Evolutionary conservation across 2,113 vertebrate genomes (phyloP).

Genomic region (Chelonoidis abingdonii): DNA sequence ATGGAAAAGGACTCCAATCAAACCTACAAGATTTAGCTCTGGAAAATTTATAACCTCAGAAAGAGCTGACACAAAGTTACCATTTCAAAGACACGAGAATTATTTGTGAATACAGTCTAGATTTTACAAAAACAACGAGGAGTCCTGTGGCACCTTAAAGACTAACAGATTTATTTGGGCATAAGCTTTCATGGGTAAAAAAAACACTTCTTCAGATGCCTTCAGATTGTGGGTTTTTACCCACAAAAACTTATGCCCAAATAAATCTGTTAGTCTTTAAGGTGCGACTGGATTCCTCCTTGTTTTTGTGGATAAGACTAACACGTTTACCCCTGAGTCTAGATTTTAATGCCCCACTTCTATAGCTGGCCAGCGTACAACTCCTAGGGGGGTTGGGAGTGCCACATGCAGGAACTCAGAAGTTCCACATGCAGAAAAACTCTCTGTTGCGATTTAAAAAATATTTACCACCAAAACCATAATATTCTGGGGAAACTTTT

Average conservation of each 20-base stretch:
- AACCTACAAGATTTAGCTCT: not conserved
- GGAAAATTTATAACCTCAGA: not conserved
- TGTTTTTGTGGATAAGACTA: no score
- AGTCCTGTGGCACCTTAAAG: no score
- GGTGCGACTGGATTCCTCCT: no score
- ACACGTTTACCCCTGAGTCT: not conserved
- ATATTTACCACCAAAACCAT: not conserved
- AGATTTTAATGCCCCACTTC: not conserved
- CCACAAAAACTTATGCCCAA: no score
- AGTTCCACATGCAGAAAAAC: not conserved
- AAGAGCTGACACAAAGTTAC: not conserved
- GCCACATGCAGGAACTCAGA: not conserved
- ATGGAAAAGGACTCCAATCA: not conserved
- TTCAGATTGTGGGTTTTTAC: no score
- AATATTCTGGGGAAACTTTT: not conserved
- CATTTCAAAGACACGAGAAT: not conserved
- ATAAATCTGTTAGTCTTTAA: no score
- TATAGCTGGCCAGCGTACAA: not conserved
- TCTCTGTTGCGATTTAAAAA: not conserved
- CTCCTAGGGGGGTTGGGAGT: not conserved
- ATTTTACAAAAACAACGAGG: not conserved
- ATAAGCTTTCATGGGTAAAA: no score
- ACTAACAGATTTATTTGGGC: no score
- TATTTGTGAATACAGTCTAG: not conserved
- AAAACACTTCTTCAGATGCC: no score